phyloP scores from a whole-genome alignment of 2,797 vertebrate genomes.

The Squalus acanthias region DNA sequence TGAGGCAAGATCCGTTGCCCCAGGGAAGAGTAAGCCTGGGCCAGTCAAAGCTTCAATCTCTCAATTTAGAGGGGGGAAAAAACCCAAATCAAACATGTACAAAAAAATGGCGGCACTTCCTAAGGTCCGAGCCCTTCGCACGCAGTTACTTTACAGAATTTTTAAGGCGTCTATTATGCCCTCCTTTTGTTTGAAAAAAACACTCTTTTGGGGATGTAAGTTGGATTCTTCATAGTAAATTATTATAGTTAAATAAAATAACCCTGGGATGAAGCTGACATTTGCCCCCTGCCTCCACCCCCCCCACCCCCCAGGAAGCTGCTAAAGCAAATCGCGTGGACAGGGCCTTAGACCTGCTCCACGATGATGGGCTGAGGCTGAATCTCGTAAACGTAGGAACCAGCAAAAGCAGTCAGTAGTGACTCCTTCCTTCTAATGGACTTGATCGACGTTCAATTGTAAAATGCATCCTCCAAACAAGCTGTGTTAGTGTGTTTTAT shows the following conservation, averaged over 20 bases:
- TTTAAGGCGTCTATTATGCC: no score
- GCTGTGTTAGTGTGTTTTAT: slow-evolving; percentile 29
- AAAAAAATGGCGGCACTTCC: background rate
- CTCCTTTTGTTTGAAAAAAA: background rate
- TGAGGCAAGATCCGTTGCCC: background rate
- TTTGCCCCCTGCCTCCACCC: background rate
- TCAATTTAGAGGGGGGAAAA: background rate
- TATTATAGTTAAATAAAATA: slow-evolving; percentile 15
- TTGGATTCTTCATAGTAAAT: background rate
- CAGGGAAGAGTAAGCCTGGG: background rate
- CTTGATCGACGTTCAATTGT: slow-evolving; percentile 3
- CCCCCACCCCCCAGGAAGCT: slow-evolving; percentile 11
- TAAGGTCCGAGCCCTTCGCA: background rate
- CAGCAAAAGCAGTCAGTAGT: background rate
- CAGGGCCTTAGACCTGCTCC: background rate
- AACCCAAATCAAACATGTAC: background rate
- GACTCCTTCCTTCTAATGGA: background rate
- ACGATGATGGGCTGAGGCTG: background rate
- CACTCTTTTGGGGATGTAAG: background rate
- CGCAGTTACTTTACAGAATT: background rate
- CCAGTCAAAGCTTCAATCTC: background rate
- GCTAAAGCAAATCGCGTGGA: background rate
- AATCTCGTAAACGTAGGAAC: background rate
- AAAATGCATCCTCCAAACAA: slow-evolving; percentile 26
- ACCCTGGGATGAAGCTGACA: slow-evolving; percentile 27